Evolutionary conservation across 2,797 vertebrate species (phyloP).

Genomic region (Bradypodion pumilum): DNA sequence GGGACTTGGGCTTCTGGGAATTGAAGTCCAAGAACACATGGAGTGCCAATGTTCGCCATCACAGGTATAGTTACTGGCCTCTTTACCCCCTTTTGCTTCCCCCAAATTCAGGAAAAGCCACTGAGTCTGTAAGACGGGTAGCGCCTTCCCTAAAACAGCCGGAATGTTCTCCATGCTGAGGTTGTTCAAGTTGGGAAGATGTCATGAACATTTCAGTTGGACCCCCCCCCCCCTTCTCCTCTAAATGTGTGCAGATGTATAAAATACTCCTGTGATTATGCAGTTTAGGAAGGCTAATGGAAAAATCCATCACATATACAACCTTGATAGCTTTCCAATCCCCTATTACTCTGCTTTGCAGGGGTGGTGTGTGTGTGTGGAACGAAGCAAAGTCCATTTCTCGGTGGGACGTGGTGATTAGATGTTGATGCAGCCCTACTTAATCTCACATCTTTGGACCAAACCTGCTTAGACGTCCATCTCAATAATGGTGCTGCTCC

Average conservation of each 20-base stretch:
- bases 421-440: background rate
- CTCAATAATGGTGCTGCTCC: background rate
- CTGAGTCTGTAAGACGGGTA: background rate
- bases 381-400: background rate
- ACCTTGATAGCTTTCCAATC: background rate
- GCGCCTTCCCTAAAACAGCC: too few species aligned
- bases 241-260: constrained; percentile 1
- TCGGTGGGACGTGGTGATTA: background rate
- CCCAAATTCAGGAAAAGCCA: background rate
- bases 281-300: constrained; percentile 6
- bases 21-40: too few species aligned
- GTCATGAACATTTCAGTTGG: background rate
- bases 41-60: too few species aligned
- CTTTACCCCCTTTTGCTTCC: background rate
- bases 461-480: background rate
- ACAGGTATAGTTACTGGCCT: background rate
- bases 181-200: too few species aligned
- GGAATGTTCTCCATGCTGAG: background rate
- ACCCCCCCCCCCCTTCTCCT: background rate
- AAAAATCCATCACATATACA: constrained; percentile 18
- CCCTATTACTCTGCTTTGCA: background rate
- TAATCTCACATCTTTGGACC: background rate
- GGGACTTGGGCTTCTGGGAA: too few species aligned
- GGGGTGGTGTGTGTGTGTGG: too few species aligned
- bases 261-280: constrained; percentile 22